Percentiles rank a stretch among this genome's conserved stretches.
Evolutionary conservation across 2,113 vertebrate species (phyloP).

Genomic region (Hirundichthys speculiger): DNA sequence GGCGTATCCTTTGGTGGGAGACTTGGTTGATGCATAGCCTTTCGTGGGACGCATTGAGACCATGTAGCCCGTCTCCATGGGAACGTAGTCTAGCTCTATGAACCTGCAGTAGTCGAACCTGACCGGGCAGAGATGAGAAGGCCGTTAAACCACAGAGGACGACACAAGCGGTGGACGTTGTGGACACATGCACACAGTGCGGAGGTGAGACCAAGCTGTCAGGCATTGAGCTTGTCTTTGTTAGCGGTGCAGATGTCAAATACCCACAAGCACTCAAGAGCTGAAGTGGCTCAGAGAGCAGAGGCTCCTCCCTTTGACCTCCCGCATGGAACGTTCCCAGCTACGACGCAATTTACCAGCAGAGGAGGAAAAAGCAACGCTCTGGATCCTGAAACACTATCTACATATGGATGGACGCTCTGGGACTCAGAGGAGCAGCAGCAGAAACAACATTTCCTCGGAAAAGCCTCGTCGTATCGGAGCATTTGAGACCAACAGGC

Average conservation of each 20-base stretch:
- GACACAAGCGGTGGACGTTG: constrained; percentile 1
- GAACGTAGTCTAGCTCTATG: constrained; percentile 85
- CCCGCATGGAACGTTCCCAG: background rate
- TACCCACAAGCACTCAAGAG: constrained; percentile 40
- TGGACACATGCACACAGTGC: background rate
- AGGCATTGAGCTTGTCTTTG: constrained; percentile 3
- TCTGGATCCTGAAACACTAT: constrained; percentile 13
- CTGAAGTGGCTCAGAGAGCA: constrained; percentile 3
- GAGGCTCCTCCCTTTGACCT: constrained; percentile 8
- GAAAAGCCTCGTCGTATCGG: background rate
- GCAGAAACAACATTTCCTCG: background rate
- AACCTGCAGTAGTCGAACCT: constrained; percentile 88
- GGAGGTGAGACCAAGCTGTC: constrained; percentile 8
- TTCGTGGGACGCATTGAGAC: constrained; percentile 84
- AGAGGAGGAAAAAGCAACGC: too few relatives aligned
- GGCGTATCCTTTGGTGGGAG: constrained; percentile 74
- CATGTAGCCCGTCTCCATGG: constrained; percentile 84
- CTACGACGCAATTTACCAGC: background rate
- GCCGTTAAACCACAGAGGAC: background rate
- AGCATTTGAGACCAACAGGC: background rate
- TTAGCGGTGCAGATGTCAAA: constrained; percentile 7
- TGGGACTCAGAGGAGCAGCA: background rate
- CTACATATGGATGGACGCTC: background rate
- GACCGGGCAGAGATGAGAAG: constrained; percentile 74
- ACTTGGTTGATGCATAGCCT: constrained; percentile 73